phyloP scores from a whole-genome alignment of 2,113 vertebrate species.

The Lamprologus sp. region DNA sequence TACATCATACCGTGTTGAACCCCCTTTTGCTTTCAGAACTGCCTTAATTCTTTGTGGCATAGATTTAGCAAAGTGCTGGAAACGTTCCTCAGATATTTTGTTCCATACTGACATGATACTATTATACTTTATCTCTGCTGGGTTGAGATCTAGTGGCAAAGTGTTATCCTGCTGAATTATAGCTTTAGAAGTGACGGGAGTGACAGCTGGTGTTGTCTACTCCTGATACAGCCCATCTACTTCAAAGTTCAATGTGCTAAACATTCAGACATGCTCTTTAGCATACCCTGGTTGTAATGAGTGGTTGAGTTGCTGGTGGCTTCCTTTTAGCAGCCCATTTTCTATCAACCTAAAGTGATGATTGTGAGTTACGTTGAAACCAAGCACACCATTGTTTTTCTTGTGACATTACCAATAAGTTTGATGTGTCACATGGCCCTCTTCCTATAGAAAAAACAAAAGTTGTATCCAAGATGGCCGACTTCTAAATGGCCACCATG shows the following conservation, averaged over 20 bases:
- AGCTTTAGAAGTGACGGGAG: background rate
- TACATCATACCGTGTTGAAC: background rate
- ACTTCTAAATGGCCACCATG: background rate
- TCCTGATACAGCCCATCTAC: background rate
- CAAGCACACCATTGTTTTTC: background rate
- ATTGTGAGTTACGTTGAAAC: background rate
- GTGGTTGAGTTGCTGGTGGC: background rate
- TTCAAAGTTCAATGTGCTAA: background rate
- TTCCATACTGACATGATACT: background rate
- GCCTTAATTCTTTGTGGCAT: background rate
- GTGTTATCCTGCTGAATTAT: background rate
- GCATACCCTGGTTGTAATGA: background rate
- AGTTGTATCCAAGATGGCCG: background rate
- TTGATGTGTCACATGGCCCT: background rate
- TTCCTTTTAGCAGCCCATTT: background rate
- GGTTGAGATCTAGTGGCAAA: background rate
- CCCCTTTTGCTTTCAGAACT: background rate
- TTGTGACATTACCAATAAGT: accelerated
- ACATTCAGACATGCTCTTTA: background rate
- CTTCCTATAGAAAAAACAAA: background rate
- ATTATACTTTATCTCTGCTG: background rate
- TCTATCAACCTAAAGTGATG: background rate
- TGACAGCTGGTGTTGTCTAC: background rate
- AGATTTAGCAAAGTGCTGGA: background rate
- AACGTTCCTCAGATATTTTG: background rate